Base-by-base conservation (phyloP, 2,113 vertebrate species). In the Psittacula cyanocephala region DNA sequence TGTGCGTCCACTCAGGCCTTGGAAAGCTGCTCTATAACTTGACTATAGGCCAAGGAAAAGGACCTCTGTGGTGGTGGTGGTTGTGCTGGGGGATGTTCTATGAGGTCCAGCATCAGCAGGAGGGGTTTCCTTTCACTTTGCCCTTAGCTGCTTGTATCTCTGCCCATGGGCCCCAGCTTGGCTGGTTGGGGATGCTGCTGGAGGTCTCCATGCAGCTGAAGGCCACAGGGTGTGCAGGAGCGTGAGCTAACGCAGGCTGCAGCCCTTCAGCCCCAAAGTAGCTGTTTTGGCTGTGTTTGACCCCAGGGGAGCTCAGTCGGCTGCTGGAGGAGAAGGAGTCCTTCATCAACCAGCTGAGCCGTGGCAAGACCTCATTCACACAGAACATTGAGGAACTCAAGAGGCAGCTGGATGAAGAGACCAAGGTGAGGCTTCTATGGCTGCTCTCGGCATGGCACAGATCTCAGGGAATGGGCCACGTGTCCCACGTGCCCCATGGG, bases 371-470 rank as follows among this genome's bases (percentile, higher is more conserved):
- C 87, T 98, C 98, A 0, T 98, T 98, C n/a, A 96, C 98, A 31
- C 99, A 99, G 96, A 98, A 85, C 85, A 96, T 98, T 1, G 99
- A 99, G 91, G 99, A 99, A 29, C 97, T 99, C 74, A 99, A 99
- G 96, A 98, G 99, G 94, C 99, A 99, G 96, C 96, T 99, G 91
- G 99, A 99, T 44, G 99, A 99, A 82, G 99, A 99, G 96, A 98
- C 97, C 78, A 99, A 99, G 98, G 99, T 99, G 67, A 85, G 70
- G 29, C 43, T 74, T 55, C 85, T 33, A 13, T 11, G 27, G 52
- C 35, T 91, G 79, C 11, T 59, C 41, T 75, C 69, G 6, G 43
- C 13, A 37, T 24, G 71, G 39, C 47, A 41, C 13, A 39, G n/a
- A 18, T 44, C 18, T 28, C 4, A 2, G 46, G 59, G 41, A 41